Evolutionary conservation across 2,797 vertebrate species (phyloP), one percentile per base, ranked within the genome.

Genomic region (Myiotriccus ornatus): DNA sequence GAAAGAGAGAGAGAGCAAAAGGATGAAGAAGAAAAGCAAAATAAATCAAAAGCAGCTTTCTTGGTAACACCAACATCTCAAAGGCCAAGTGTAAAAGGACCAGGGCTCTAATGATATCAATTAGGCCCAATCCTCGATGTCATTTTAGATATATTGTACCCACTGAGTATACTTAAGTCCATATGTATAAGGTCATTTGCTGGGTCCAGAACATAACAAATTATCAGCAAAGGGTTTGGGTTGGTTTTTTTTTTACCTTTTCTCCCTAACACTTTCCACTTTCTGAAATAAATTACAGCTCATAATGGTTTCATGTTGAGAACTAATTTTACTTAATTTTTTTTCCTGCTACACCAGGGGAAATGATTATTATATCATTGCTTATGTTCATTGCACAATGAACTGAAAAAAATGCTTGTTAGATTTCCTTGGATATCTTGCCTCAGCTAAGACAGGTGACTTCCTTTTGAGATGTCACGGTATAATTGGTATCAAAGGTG

Each of bases 51-150:
- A 98, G 97, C 98, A 97, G 97, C 98, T 98, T 98, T 97, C 97
- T 97, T 97, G 92, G 96, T 98, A 98, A 98, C 97, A 98, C 81
- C 84, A 96, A 97, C 97, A 97, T 98, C 97, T 97, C 96, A 97
- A 96, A 98, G 98, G 98, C 96, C 98, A 98, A 96, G 96, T 97
- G 95, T 93, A 91, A 96, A 96, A 97, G 95, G 96, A 97, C 97
- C 97, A 97, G 97, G 97, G 97, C 97, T 97, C 97, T 98, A 97
- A 98, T 98, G 98, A 98, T 98, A 98, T 98, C 98, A 98, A 98
- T 98, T 97, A 98, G 97, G 96, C 97, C 97, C 97, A 96, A 98
- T 97, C 98, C 96, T 52, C 97, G 96, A 68, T 98, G 98, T 99
- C 98, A 98, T 96, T 96, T 96, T 96, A 97, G 97, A 98, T 97